Base-by-base conservation (phyloP, 2,113 vertebrate genomes). In the Brachyhypopomus gauderio region DNA sequence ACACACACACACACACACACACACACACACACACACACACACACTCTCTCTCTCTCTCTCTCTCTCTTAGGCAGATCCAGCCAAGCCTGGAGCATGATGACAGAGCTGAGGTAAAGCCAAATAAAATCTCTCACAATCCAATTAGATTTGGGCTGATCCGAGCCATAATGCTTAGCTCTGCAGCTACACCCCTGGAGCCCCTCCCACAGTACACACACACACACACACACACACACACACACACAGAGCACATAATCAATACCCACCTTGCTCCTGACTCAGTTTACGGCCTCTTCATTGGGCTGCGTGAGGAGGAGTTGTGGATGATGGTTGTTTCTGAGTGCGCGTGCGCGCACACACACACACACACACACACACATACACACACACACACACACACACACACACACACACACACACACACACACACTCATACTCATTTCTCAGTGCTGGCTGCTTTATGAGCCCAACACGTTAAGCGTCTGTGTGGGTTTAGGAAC, bases 81-180 rank as follows among this genome's bases (percentile, higher is more conserved):
- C 90, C 90, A 90, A 88, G 85, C 89, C 92, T 92, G 91, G 91
- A 94, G 87, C 85, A 36, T 84, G 92, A 94, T 94, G 93, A 93
- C 92, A 93, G 91, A 89, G 90, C 90, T 87, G 86, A 89, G 90
- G 89, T 83, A 86, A 78, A 86, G 92, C 90, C 91, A 93, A 93
- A 93, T 91, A 89, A 91, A 93, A 91, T 91, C 91, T 87, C 86
- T 90, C 85, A 88, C 91, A 87, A 93, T 93, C 93, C 93, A 93
- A 93, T 94, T 94, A 94, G 67, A 84, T 72, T 69, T 86, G 64
- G 36, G 63, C 79, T 27, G 80, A 80, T 73, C 77, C 76, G 55
- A 80, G 48, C 80, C 82, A 45, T 83, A 79, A 55, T 75, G 71
- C 79, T 77, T 78, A 72, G 78, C 79, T 9, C n/a, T 81, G 79